phyloP scores from a whole-genome alignment of 2,113 vertebrate species.

The Chrysochloris asiatica region DNA sequence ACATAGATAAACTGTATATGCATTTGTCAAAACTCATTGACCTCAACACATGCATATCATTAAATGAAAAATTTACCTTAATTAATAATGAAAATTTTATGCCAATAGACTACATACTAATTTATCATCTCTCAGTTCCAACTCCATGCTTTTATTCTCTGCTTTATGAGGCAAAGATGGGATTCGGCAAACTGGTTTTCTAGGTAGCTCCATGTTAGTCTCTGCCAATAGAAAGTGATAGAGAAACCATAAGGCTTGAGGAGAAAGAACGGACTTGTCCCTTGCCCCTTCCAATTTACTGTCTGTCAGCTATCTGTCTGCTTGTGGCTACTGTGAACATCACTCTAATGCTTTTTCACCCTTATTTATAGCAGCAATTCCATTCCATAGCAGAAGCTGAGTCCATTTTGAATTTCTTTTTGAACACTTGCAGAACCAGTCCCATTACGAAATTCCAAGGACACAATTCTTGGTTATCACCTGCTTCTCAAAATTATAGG shows the following conservation, averaged over 20 bases:
- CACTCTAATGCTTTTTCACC: neutral
- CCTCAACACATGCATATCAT: neutral
- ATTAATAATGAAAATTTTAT: neutral
- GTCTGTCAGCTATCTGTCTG: neutral
- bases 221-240: neutral
- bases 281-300: neutral
- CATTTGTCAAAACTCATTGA: neutral
- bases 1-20: neutral
- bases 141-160: neutral
- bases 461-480: neutral
- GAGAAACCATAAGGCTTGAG: neutral
- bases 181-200: neutral
- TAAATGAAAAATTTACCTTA: slow-evolving; percentile 5
- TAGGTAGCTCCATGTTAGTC: neutral
- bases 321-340: neutral
- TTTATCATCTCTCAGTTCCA: neutral
- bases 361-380: neutral
- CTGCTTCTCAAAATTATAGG: neutral
- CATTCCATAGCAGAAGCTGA: neutral
- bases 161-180: neutral
- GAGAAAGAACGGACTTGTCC: neutral
- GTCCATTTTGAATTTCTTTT: neutral
- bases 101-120: neutral
- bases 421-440: neutral
- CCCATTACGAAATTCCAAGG: neutral